Evolutionary conservation across 2,113 vertebrate species (phyloP).

Genomic region (Trachemys scripta): DNA sequence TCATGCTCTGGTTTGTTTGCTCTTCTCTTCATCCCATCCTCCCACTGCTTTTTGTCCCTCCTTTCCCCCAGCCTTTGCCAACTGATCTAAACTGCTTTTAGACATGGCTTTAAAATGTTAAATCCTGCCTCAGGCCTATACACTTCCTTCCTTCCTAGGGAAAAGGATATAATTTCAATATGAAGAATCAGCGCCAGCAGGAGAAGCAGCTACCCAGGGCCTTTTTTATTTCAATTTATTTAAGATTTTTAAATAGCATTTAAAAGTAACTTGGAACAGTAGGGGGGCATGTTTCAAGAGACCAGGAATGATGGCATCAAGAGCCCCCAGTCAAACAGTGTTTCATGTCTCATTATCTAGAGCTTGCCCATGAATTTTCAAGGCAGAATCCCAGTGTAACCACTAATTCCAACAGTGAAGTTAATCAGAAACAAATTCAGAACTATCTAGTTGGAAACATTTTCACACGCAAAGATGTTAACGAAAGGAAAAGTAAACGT

Average conservation of each 20-base stretch:
- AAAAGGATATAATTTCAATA: constrained; percentile 29
- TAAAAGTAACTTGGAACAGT: constrained; percentile 44
- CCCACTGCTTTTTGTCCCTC: not conserved
- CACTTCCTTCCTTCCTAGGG: not conserved
- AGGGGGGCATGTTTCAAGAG: constrained; percentile 17
- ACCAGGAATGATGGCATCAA: constrained; percentile 27
- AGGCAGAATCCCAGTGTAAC: constrained; percentile 17
- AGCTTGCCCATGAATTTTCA: constrained; percentile 49
- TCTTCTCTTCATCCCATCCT: not conserved
- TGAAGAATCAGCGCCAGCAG: not conserved
- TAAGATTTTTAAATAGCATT: constrained; percentile 21
- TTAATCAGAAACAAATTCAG: not conserved
- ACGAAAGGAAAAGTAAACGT: not conserved
- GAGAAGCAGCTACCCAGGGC: not conserved
- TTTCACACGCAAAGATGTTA: not conserved
- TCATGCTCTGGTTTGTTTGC: not conserved
- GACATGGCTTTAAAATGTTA: constrained; percentile 16
- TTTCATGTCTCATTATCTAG: constrained; percentile 52
- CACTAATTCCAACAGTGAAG: constrained; percentile 25
- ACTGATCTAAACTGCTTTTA: constrained; percentile 14
- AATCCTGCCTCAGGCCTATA: not conserved
- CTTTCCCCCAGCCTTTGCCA: not conserved
- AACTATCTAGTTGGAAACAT: not conserved
- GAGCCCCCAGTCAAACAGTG: constrained; percentile 22
- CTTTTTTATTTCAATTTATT: not conserved